Evolutionary conservation across 1,140 invertebrate species (phyloP), one percentile per base, ranked within the genome.

Genomic region (Harpegnathos saltator): DNA sequence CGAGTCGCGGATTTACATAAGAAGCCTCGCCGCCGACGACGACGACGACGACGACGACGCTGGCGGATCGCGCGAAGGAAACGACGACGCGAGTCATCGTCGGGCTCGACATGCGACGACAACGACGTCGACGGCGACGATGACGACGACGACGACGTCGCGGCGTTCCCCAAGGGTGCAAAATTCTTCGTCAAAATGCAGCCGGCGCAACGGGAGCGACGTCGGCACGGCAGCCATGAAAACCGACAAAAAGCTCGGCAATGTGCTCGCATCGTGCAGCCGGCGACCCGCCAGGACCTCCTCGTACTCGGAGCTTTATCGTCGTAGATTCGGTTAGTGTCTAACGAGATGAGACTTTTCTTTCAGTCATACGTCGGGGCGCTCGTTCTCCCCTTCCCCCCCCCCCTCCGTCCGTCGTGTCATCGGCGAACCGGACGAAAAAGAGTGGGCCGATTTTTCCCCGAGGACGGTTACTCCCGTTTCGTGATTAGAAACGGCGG

Each of bases 231-330:
- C 58, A 54, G n/a, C 73, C 19, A 82, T 83, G 62, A 91, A 68
- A 56, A n/a, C 63, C 44, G 68, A 87, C 54, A 91, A 91, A 85
- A 91, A 90, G 48, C 72, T 89, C 38, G 72, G 61, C 68, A 87
- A 86, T 58, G 83, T 82, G 22, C 44, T 88, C 29, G 1, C 62
- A 38, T 61, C 84, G 26, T 65, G 33, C 54, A 72, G 63, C 11
- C 69, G 82, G 22, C 22, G 15, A 29, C 75, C 82, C 44, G 83
- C 63, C 48, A 87, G 83, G 73, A 62, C 86, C n/a, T 63, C 56
- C 12, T 90, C 87, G 24, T 92, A 92, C 68, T 84, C 89, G 86
- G 89, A 91, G 19, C 86, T 89, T 71, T 87, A 92, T 83, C 84
- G 69, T 33, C 86, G 74, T 9, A 89, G 78, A 85, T 72, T 82